A percentile compares a stretch with the other conserved stretches of the same genome.
Conservation (phyloP, 2,888 invertebrate species). For the Melanotus villosus region DNA sequence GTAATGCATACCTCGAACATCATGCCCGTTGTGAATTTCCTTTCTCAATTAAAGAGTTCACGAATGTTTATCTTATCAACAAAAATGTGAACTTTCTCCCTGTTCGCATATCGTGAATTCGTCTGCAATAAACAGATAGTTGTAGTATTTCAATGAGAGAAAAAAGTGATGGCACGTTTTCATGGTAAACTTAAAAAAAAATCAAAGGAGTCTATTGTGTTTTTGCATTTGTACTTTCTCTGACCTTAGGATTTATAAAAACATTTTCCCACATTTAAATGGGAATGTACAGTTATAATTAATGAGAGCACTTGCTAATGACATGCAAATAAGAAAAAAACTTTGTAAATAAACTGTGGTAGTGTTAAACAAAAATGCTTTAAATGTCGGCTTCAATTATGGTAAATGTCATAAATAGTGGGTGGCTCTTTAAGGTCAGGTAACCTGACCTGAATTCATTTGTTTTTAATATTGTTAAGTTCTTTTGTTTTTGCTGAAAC, state of each 20-base stretch:
- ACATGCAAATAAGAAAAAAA: constrained; percentile 1
- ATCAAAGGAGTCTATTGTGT: neutral
- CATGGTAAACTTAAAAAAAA: constrained; percentile 1
- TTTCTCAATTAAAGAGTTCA: too few species aligned
- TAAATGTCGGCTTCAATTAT: too few species aligned
- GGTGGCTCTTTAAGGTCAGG: constrained; percentile 10
- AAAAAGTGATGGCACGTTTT: neutral
- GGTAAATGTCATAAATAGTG: neutral
- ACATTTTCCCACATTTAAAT: constrained; percentile 28
- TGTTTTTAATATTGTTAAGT: too few species aligned
- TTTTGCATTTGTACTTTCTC: constrained; percentile 24
- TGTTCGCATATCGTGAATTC: neutral
- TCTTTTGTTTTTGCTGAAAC: too few species aligned
- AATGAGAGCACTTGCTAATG: constrained; percentile 5
- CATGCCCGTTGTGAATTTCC: too few species aligned
- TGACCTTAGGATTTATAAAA: constrained; percentile 16
- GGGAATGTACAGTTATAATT: constrained; percentile 13
- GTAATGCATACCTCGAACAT: too few species aligned
- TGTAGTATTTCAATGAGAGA: neutral
- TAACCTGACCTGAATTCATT: too few species aligned
- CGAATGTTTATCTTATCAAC: neutral
- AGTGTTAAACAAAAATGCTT: too few species aligned
- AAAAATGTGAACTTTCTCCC: constrained; percentile 18
- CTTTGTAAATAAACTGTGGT: too few species aligned
- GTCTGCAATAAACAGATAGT: neutral